Conservation (phyloP, 2,113 vertebrate genomes). For the Anoura caudifer region DNA sequence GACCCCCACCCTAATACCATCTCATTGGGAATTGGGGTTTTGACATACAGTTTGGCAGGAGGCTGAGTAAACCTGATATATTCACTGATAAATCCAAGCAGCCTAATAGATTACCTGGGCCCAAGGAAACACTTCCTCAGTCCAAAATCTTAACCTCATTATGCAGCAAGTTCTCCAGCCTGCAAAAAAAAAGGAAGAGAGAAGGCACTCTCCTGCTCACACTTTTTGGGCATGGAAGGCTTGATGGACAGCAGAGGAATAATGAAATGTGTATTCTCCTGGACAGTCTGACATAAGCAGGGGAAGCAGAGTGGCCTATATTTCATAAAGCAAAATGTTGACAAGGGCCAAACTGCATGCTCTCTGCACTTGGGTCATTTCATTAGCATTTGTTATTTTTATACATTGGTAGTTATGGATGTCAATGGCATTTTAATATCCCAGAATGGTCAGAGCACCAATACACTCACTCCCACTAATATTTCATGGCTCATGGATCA, state of each 20-base stretch:
- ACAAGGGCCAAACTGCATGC: slow-evolving; percentile 49
- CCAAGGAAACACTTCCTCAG: neutral
- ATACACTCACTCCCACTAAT: slow-evolving; percentile 48
- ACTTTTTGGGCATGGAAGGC: neutral
- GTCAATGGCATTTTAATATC: slow-evolving; percentile 71
- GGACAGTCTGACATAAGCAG: slow-evolving; percentile 36
- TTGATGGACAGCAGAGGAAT: slow-evolving; percentile 28
- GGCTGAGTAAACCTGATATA: neutral
- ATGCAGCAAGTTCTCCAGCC: slow-evolving; percentile 22
- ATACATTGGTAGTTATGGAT: slow-evolving; percentile 68
- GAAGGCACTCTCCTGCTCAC: neutral
- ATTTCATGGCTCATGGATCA: slow-evolving; percentile 51
- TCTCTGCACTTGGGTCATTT: slow-evolving; percentile 59
- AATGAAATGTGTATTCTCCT: slow-evolving; percentile 27
- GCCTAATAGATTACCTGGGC: slow-evolving; percentile 26
- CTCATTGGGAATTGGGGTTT: neutral
- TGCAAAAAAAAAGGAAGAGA: neutral
- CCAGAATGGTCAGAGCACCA: slow-evolving; percentile 52
- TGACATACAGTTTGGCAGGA: too few species aligned
- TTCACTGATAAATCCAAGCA: slow-evolving; percentile 61
- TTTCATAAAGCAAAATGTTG: slow-evolving; percentile 48
- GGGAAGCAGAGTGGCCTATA: slow-evolving; percentile 60
- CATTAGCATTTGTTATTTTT: slow-evolving; percentile 75
- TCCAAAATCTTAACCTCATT: slow-evolving; percentile 37
- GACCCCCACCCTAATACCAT: neutral